These are phyloP conservation scores for Myzus persicae DNA, from an alignment of 1,140 invertebrate genomes.

Conservation along the genomic window DNA sequence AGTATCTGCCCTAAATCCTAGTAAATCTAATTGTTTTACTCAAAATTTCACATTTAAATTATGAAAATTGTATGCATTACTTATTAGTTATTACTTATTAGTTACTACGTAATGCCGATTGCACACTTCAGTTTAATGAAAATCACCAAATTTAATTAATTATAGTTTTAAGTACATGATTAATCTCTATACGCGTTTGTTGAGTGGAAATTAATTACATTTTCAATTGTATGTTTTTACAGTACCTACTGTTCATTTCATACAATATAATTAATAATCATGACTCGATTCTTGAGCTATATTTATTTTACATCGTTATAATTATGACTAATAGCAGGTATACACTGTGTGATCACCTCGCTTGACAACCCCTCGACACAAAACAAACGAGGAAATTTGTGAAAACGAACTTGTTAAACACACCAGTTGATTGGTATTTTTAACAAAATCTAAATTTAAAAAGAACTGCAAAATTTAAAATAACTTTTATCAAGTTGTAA, in stretches of 20 bases:
- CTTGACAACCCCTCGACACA: neutral
- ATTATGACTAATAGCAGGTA: neutral
- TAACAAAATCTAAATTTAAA: neutral
- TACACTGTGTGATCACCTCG: neutral
- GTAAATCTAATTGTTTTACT: neutral
- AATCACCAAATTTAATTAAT: constrained; percentile 1
- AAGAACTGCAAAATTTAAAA: neutral
- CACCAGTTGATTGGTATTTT: neutral
- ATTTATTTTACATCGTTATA: neutral
- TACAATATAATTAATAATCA: neutral
- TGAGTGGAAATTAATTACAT: neutral
- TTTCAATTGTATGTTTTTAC: neutral
- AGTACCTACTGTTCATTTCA: neutral
- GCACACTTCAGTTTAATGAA: neutral
- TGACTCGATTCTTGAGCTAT: neutral
- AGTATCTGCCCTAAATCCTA: neutral
- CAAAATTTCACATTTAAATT: neutral
- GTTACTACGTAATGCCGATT: neutral
- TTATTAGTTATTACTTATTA: neutral
- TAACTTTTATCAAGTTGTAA: neutral
- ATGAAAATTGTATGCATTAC: neutral
- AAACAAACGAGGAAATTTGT: neutral
- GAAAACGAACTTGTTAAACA: neutral
- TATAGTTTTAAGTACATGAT: neutral
- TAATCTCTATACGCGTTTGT: neutral